These are phyloP conservation scores for Drosophila paramelanica DNA, from an alignment of 2,888 invertebrate genomes.

Conservation along the genomic window DNA sequence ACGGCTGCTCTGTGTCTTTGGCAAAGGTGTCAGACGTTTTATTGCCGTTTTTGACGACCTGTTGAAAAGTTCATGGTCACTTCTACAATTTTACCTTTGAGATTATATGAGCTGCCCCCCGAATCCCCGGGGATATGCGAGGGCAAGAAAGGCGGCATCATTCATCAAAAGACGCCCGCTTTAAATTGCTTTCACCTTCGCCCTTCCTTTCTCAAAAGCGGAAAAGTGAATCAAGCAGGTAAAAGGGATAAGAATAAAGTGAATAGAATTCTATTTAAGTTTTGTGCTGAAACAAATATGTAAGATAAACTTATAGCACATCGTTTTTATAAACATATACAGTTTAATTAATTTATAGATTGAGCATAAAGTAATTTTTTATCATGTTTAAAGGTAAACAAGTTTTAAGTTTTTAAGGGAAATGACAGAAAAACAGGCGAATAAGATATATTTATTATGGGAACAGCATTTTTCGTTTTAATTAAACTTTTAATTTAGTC, in stretches of 20 bases:
- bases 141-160: conserved; percentile 1
- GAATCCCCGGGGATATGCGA: neutral
- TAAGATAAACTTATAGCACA: too few relatives aligned
- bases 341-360: too few relatives aligned
- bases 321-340: too few relatives aligned
- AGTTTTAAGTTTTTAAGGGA: neutral
- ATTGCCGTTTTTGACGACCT: conserved; percentile 67
- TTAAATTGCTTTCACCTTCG: conserved; percentile 36
- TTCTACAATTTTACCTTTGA: conserved; percentile 43
- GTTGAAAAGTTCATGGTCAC: conserved; percentile 78
- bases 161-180: conserved; percentile 39
- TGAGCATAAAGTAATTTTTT: too few relatives aligned
- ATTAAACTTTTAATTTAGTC: too few relatives aligned
- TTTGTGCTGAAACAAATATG: too few relatives aligned
- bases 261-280: too few relatives aligned
- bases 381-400: neutral
- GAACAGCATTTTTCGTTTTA: too few relatives aligned
- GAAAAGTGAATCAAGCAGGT: conserved; percentile 24
- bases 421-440: too few relatives aligned
- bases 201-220: neutral
- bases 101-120: conserved; percentile 18
- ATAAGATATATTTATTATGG: too few relatives aligned
- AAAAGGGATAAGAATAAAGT: neutral
- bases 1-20: conserved; percentile 13
- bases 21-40: conserved; percentile 78